Evolutionary conservation across 2,888 invertebrate genomes (phyloP), one percentile per base, ranked within the genome.

Genomic region (Syritta pipiens): DNA sequence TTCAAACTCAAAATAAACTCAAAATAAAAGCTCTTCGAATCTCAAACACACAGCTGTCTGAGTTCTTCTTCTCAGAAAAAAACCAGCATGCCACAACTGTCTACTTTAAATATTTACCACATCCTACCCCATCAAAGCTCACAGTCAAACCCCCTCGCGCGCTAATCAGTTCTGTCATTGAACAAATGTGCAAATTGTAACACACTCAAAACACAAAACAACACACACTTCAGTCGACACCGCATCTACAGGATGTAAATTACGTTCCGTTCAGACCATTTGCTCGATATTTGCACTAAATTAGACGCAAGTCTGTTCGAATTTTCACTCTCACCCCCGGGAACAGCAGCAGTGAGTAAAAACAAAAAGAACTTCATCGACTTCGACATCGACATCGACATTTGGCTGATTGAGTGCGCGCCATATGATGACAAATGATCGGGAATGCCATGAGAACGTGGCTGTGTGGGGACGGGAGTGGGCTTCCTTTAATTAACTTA

Each of bases 401-500:
- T 81, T 82, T 82, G 82, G 76, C 44, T 71, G 81, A 76, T 76
- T 81, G 81, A 79, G 68, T 62, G 32, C 44, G 30, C 76, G 67
- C 79, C 79, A 74, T 79, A 74, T 79, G 79, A 79, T 67, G 79
- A 68, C 79, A 79, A 68, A 79, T 44, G 53, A 67, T 57, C 57
- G 74, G 22, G 26, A 79, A 35, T 71, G 60, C 37, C 30, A 59
- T 40, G 44, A 53, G 37, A 32, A 51, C 28, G 42, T 26, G 22
- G 3, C 14, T 9, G 26, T 42, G 10, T 10, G 32, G 28, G 28
- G 30, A 32, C 22, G 17, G 26, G 53, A 30, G 46, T 51, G 67
- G 55, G 74, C 74, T 60, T 74, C 82, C 67, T 84, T 83, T 86
- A 86, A 88, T 88, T 88, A 87, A 86, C 84, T 87, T 87, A 88